Conservation (phyloP, 1,140 invertebrate species). For the Lepidurus packardi region DNA sequence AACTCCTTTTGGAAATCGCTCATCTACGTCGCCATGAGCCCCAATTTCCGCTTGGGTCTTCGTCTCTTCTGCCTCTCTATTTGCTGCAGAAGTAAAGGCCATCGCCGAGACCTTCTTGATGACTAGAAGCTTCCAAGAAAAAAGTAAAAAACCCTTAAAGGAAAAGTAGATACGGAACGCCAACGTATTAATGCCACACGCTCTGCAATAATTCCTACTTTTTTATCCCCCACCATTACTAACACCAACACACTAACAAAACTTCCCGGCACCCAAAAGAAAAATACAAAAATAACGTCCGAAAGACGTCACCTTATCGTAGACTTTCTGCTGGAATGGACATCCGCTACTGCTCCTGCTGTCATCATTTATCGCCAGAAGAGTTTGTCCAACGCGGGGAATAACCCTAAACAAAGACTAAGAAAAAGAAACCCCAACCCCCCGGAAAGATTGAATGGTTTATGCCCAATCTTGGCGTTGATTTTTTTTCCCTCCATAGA, state of each 20-base stretch:
- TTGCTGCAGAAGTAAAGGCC: conserved; percentile 72
- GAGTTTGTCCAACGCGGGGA: background rate
- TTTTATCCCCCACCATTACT: conserved; percentile 11
- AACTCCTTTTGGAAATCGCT: conserved; percentile 93
- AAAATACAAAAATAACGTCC: background rate
- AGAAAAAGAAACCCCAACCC: background rate
- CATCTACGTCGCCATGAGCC: conserved; percentile 78
- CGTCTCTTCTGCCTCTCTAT: conserved; percentile 81
- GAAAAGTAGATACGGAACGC: background rate
- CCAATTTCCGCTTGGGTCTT: conserved; percentile 79
- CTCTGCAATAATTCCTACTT: conserved; percentile 12
- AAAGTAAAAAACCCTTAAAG: background rate
- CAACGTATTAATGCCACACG: conserved; percentile 17
- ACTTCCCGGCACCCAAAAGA: background rate
- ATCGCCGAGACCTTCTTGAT: conserved; percentile 40
- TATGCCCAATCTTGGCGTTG: background rate
- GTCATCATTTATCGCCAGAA: background rate
- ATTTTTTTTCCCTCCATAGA: background rate
- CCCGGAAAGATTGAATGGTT: background rate
- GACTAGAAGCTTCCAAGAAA: conserved; percentile 23
- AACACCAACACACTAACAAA: background rate
- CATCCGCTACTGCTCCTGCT: background rate
- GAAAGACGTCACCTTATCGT: background rate
- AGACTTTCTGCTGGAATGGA: conserved; percentile 19
- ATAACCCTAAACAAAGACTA: background rate